phyloP scores from a whole-genome alignment of 2,888 invertebrate genomes.

The Chloroclysta siterata region DNA sequence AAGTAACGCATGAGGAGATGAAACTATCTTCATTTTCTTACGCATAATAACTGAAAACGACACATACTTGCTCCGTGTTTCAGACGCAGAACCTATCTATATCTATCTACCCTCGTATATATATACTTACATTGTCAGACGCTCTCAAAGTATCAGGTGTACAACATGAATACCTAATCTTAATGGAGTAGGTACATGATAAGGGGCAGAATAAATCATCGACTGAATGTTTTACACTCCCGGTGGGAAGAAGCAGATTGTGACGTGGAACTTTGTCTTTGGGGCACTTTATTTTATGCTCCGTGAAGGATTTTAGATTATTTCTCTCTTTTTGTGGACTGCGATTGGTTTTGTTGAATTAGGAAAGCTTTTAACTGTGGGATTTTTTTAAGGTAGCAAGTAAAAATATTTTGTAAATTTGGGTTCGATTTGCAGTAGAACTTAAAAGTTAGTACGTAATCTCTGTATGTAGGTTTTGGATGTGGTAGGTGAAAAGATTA shows the following conservation, averaged over 20 bases:
- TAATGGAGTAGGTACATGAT: constrained; percentile 77
- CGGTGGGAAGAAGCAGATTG: constrained; percentile 80
- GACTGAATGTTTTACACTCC: constrained; percentile 69
- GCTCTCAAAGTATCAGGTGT: constrained; percentile 80
- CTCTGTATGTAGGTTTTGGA: no score
- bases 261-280: constrained; percentile 39
- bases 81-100: not conserved
- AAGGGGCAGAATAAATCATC: constrained; percentile 79
- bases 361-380: not conserved
- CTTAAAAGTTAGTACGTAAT: no score
- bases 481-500: no score
- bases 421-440: no score
- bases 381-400: no score
- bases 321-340: constrained; percentile 2
- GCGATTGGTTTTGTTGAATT: not conserved
- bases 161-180: constrained; percentile 80
- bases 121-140: constrained; percentile 50
- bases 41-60: not conserved
- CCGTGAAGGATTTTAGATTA: constrained; percentile 19
- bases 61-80: not conserved
- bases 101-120: not conserved
- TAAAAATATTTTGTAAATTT: no score
- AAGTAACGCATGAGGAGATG: no score
- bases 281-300: constrained; percentile 39
- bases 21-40: not conserved